Percentiles rank a stretch among this genome's conserved stretches.
Evolutionary conservation across 1,140 invertebrate species (phyloP).

Genomic region (Dufourea novaeangliae): DNA sequence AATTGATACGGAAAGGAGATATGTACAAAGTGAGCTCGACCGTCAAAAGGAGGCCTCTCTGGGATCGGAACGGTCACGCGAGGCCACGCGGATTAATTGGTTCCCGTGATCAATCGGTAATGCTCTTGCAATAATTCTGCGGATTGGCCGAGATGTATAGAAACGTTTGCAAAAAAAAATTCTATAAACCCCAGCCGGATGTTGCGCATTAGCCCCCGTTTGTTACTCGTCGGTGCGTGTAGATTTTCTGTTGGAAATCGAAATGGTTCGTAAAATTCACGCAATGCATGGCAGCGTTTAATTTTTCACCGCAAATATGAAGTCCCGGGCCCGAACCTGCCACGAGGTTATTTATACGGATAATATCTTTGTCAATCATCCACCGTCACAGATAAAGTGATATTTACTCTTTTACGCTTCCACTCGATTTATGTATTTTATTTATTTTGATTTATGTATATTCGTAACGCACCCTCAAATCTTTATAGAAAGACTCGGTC

Average conservation of each 20-base stretch:
- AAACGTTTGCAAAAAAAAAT: background rate
- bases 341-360: no score
- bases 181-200: background rate
- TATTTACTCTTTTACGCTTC: no score
- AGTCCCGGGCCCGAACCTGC: no score
- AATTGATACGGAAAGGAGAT: slow-evolving; percentile 16
- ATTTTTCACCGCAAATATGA: no score
- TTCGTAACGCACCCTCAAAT: no score
- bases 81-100: slow-evolving; percentile 22
- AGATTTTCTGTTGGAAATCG: background rate
- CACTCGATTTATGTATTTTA: no score
- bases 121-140: background rate
- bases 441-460: no score
- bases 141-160: background rate
- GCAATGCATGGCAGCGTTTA: background rate
- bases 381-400: no score
- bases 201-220: no score
- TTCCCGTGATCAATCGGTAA: background rate
- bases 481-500: no score
- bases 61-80: background rate
- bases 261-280: background rate
- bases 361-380: no score
- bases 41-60: background rate
- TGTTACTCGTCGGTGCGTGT: background rate
- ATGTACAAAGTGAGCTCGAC: background rate